Evolutionary conservation across 2,113 vertebrate genomes (phyloP).

Genomic region (Neodon shergylaensis): DNA sequence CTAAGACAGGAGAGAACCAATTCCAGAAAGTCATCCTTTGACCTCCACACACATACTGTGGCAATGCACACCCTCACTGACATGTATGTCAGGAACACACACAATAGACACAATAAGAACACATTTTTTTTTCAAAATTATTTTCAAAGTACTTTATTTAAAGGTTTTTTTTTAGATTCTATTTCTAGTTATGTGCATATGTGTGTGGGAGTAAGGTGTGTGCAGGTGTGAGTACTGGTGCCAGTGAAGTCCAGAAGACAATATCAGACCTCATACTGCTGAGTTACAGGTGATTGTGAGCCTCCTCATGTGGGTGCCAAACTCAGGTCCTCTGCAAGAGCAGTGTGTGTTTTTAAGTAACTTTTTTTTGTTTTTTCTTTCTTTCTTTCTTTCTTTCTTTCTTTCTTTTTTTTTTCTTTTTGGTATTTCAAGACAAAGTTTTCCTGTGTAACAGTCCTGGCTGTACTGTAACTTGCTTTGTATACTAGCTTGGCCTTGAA

Average conservation of each 20-base stretch:
- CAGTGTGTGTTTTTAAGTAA: background rate
- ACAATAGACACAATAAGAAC: background rate
- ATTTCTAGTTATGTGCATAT: background rate
- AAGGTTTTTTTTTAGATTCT: background rate
- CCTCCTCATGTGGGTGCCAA: background rate
- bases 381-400: no score
- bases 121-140: background rate
- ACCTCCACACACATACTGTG: background rate
- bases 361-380: no score
- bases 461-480: no score
- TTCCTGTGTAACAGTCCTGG: no score
- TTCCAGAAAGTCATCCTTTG: background rate
- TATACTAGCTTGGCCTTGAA: no score
- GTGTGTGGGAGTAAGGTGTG: background rate
- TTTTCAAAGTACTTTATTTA: background rate
- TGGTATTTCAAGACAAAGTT: no score
- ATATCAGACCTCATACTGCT: background rate
- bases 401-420: no score
- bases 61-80: background rate
- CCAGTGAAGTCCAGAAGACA: background rate
- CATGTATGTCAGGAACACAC: no score
- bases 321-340: background rate
- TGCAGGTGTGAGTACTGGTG: no score
- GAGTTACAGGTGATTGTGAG: background rate
- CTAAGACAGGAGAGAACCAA: background rate